Base-by-base conservation (phyloP, 2,888 invertebrate genomes). In the Perdita meconis region DNA sequence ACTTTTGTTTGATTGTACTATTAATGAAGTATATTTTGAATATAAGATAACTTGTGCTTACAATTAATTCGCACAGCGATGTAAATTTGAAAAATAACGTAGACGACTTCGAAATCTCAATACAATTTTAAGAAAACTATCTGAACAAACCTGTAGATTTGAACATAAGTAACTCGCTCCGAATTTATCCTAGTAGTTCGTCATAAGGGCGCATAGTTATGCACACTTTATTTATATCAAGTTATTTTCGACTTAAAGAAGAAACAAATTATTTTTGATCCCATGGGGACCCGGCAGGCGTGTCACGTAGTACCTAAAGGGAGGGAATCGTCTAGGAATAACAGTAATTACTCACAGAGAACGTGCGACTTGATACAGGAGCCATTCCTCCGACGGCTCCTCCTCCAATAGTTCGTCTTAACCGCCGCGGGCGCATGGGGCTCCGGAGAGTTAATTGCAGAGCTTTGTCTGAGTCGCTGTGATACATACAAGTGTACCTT, bases 271-370 rank as follows among this genome's bases (percentile, higher is more conserved):
- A 87, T 82, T 77, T 80, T 71, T 81, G 84, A 87, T 87, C 85
- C 80, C 55, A 67, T 56, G 68, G 78, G 69, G 78, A 76, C 77
- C 85, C 75, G 74, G 69, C 81, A 78, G 79, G 77, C 60, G 73
- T 84, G 84, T 82, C 84, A 82, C 84, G 80, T 80, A 80, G 73
- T 56, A 69, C 26, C 60, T 38, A 55, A 70, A 70, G 72, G 72
- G 53, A 47, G 78, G 55, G 79, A 80, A 80, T 86, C 80, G 86
- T 84, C 87, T 80, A 86, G 84, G 81, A 88, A 87, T 87, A 88
- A 88, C 86, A 88, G 86, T 87, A 85, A 88, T 88, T 88, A 83
- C 86, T 88, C 86, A 86, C 79, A 70, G 78, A 67, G 82, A 80
- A 83, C 85, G 82, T 82, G 83, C 84, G 85, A 85, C 85, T 85